Conservation (phyloP, 2,797 vertebrate genomes). For the Pipistrellus nathusii region DNA sequence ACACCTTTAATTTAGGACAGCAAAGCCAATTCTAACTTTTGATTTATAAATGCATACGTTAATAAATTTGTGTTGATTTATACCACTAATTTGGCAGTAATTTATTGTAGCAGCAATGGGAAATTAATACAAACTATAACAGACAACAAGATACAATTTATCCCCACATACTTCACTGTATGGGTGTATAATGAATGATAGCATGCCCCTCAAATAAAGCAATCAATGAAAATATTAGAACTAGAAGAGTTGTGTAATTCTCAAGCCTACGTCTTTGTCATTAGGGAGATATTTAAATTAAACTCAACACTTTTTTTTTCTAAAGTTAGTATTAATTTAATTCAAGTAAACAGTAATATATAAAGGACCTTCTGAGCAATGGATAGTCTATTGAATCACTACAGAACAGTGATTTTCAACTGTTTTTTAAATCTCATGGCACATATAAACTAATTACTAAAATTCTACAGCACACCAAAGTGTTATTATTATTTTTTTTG, state of each 20-base stretch:
- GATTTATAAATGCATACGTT: not conserved
- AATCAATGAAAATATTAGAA: not conserved
- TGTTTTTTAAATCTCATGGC: not conserved
- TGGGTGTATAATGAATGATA: not conserved
- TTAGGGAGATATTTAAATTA: not conserved
- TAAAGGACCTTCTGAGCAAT: not conserved
- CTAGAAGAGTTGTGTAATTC: not conserved
- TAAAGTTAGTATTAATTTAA: not conserved
- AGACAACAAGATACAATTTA: not conserved
- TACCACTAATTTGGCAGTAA: not conserved
- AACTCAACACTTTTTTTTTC: not conserved
- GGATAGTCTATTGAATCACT: not conserved
- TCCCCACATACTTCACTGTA: not conserved
- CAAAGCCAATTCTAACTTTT: not conserved
- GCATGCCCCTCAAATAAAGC: not conserved
- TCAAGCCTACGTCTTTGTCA: not conserved
- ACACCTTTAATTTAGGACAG: not conserved
- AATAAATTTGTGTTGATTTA: not conserved
- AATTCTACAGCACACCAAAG: not conserved
- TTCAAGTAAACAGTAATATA: slow-evolving; percentile 24
- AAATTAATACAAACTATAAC: not conserved
- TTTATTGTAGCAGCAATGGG: not conserved
- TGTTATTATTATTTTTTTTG: not conserved
- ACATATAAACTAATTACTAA: not conserved
- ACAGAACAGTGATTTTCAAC: not conserved